Percentiles rank a stretch among this genome's conserved stretches.
Conservation (phyloP, 2,113 vertebrate species). For the Sorex araneus region DNA sequence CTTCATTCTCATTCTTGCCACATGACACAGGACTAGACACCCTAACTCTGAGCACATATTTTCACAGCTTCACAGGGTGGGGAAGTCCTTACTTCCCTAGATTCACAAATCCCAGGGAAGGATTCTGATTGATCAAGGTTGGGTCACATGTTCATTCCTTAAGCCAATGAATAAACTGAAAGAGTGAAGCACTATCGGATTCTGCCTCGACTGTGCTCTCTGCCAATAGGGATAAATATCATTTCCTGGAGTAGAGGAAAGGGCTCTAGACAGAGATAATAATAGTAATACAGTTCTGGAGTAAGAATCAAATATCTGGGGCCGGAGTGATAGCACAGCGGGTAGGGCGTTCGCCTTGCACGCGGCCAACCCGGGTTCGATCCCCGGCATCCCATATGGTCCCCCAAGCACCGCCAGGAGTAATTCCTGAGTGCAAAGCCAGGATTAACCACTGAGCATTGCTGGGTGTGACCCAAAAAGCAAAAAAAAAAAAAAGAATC, state of each 20-base stretch:
- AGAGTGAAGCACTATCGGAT: neutral
- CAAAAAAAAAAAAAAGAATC: neutral
- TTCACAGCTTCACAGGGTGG: neutral
- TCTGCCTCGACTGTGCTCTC: neutral
- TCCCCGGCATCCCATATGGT: no score
- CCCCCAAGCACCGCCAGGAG: no score
- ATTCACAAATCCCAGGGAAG: constrained; percentile 26
- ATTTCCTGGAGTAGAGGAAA: neutral
- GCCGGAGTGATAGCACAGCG: neutral
- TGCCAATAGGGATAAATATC: neutral
- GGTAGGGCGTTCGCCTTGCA: no score
- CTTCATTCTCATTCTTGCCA: constrained; percentile 42
- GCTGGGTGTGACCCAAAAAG: no score
- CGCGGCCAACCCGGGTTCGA: no score
- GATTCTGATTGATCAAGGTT: constrained; percentile 1
- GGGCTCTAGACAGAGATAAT: neutral
- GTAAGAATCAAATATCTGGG: neutral
- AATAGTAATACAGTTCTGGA: no score
- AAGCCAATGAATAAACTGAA: neutral
- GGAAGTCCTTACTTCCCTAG: constrained; percentile 34
- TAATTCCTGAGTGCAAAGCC: no score
- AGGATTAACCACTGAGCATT: no score
- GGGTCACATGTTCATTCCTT: neutral
- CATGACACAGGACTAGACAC: neutral
- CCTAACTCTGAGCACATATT: neutral